Conservation (phyloP, 2,797 vertebrate species). For the Lacerta viridis region DNA sequence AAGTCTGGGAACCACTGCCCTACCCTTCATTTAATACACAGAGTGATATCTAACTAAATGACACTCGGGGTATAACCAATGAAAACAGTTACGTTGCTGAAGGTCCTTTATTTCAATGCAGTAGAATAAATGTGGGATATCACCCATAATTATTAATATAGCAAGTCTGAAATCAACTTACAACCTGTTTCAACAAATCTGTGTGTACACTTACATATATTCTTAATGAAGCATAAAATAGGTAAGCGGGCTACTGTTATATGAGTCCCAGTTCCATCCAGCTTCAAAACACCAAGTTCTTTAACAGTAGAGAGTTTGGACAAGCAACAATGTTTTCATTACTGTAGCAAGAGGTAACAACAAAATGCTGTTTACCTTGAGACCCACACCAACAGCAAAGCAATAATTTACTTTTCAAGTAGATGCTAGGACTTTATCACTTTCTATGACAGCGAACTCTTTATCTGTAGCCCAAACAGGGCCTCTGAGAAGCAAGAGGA, state of each 20-base stretch:
- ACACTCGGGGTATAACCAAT: too few relatives aligned
- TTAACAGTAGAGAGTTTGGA: slow-evolving; percentile 12
- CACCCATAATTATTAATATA: neutral
- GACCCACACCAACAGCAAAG: slow-evolving; percentile 1
- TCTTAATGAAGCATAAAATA: slow-evolving; percentile 20
- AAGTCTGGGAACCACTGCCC: too few relatives aligned
- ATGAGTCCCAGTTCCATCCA: neutral
- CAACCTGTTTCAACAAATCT: slow-evolving; percentile 45
- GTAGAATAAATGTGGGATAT: neutral
- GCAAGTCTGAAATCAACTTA: neutral
- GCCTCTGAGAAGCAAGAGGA: neutral
- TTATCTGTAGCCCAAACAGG: neutral
- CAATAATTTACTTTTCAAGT: neutral
- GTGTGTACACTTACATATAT: slow-evolving; percentile 22
- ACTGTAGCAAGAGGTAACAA: neutral
- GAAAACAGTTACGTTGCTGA: too few relatives aligned
- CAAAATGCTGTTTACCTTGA: slow-evolving; percentile 35
- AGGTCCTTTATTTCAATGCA: too few relatives aligned
- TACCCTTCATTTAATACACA: neutral
- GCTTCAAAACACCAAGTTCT: slow-evolving; percentile 1
- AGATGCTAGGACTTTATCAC: slow-evolving; percentile 9
- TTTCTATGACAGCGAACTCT: neutral
- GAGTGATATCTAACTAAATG: too few relatives aligned
- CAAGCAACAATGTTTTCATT: neutral
- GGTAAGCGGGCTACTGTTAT: slow-evolving; percentile 27